Base-by-base conservation (phyloP, 2,888 invertebrate genomes). In the Nesidiocoris tenuis region DNA sequence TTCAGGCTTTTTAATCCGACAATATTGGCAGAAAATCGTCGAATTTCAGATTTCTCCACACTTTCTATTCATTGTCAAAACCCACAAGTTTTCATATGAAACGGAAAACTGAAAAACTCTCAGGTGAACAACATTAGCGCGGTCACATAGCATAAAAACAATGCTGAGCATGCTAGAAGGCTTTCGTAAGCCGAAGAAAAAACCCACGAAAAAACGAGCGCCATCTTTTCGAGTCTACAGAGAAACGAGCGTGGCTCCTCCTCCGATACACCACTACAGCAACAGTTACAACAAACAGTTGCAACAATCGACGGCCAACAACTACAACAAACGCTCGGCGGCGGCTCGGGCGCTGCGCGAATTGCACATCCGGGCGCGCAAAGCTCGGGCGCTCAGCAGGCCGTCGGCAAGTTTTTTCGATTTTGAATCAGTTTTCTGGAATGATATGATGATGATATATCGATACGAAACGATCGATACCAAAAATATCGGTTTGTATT, bases 321-420 rank as follows among this genome's bases (percentile, higher is more conserved):
- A 23, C 24, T 70, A 70, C 70, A 70, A 59, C 25, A 57, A 25
- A 12, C 57, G 70, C 18, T 70, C 70, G 57, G 70, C 70, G 5
- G 72, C 61, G 1, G 61, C 61, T 5, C 61, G 63, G n/a, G 72
- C 39, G 12, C 54, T 17, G 39, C 12, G 72, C 61, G 72, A 72
- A 61, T 61, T 72, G 16, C 72, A 72, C 7, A 17, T 17, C 22
- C 24, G 72, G 19, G 72, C 72, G 0, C 61, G 61, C 21, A 61
- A 39, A 17, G 72, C 63, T 39, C 55, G 72, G 7, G 25, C 72
- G 0, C 12, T 61, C 19, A 39, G 72, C 24, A 61, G 72, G 22
- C 72, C 72, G 16, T 63, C 55, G 72, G 72, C 72, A 72, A 72
- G 72, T 72, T 39, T n/a, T n/a, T n/a, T n/a, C n/a, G n/a, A n/a